Percentiles rank a stretch among this genome's conserved stretches.
Conservation (phyloP, 2,888 invertebrate genomes). For the Hololepta plana region DNA sequence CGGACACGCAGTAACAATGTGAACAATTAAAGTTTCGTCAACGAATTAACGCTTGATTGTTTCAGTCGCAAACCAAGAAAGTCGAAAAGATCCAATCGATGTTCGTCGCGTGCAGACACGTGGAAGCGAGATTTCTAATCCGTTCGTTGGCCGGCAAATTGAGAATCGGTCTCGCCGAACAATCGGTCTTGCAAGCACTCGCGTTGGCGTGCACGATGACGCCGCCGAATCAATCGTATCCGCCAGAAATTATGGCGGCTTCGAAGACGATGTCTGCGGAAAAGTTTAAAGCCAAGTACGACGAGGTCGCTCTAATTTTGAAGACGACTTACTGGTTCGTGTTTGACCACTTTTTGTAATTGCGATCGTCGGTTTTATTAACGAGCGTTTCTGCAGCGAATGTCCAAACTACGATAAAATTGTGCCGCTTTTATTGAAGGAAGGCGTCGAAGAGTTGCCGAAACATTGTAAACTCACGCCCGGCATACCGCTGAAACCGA, state of each 20-base stretch:
- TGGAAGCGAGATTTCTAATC: slow-evolving; percentile 79
- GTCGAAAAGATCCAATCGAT: slow-evolving; percentile 79
- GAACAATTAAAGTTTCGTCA: not conserved
- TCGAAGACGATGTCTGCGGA: slow-evolving; percentile 44
- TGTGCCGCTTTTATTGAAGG: slow-evolving; percentile 55
- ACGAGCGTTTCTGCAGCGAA: slow-evolving; percentile 38
- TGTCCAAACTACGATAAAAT: slow-evolving; percentile 88
- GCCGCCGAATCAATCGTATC: slow-evolving; percentile 49
- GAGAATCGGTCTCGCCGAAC: slow-evolving; percentile 91
- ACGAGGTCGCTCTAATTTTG: slow-evolving; percentile 53
- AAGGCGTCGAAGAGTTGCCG: slow-evolving; percentile 59
- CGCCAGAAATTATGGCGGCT: slow-evolving; percentile 43
- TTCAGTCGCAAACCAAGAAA: slow-evolving; percentile 64
- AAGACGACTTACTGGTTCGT: slow-evolving; percentile 84
- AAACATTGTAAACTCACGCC: slow-evolving; percentile 72
- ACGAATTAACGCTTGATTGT: slow-evolving; percentile 7
- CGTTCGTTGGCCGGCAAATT: slow-evolving; percentile 85
- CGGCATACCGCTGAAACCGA: slow-evolving; percentile 90
- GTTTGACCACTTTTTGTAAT: no score
- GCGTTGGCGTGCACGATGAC: slow-evolving; percentile 70
- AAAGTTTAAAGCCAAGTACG: slow-evolving; percentile 53
- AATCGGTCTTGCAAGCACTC: slow-evolving; percentile 81
- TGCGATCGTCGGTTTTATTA: no score
- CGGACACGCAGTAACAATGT: slow-evolving; percentile 45
- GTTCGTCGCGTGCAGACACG: slow-evolving; percentile 77